Percentiles rank a stretch among this genome's conserved stretches.
Evolutionary conservation across 2,888 invertebrate species (phyloP).

Genomic region (Pachliopta kotzebuea): DNA sequence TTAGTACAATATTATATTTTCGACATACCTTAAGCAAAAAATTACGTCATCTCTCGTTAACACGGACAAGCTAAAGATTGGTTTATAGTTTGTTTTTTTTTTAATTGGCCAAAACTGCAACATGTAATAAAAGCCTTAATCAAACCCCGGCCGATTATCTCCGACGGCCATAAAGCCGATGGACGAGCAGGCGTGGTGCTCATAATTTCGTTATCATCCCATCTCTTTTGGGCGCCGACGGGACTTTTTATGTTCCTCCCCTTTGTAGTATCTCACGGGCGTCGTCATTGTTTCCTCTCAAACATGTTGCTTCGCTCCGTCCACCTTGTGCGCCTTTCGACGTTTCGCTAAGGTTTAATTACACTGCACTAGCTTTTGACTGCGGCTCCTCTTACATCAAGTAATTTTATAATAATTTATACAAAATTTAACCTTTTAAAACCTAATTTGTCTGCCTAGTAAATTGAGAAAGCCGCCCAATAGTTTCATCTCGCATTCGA

Average conservation of each 20-base stretch:
- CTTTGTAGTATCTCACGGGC: constrained; percentile 48
- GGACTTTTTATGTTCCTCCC: constrained; percentile 49
- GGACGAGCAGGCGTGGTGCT: constrained; percentile 39
- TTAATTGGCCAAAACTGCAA: constrained; percentile 5
- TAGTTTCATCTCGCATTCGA: too few species aligned
- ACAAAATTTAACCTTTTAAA: too few species aligned
- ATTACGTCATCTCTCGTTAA: too few species aligned
- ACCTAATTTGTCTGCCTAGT: too few species aligned
- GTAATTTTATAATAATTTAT: too few species aligned
- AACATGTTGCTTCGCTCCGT: constrained; percentile 28
- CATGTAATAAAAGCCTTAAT: constrained; percentile 17
- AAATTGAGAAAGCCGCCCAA: too few species aligned
- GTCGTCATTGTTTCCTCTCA: constrained; percentile 52
- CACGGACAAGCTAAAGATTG: too few species aligned
- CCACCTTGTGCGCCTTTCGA: constrained; percentile 11
- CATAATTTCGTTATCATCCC: constrained; percentile 60
- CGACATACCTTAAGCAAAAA: too few species aligned
- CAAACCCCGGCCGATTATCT: constrained; percentile 25
- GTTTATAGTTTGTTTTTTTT: too few species aligned
- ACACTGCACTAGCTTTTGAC: constrained; percentile 6
- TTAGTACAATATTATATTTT: too few species aligned
- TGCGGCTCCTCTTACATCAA: too few species aligned
- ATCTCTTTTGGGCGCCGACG: constrained; percentile 54
- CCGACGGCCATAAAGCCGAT: constrained; percentile 23
- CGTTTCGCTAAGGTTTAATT: constrained; percentile 24